Conservation (phyloP, 2,888 invertebrate genomes). For the Cotesia congregata region DNA sequence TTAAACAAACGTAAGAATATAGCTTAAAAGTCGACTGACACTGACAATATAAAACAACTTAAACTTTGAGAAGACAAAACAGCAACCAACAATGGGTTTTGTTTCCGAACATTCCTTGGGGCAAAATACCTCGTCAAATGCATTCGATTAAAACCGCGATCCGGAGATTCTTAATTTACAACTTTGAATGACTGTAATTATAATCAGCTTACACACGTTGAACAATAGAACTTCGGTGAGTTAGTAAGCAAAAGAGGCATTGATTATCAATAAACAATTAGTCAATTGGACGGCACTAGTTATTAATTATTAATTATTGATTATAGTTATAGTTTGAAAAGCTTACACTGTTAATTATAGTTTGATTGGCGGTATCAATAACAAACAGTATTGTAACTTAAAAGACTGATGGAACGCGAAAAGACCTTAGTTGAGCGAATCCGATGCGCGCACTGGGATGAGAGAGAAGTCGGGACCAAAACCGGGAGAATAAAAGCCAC, state of each 20-base stretch:
- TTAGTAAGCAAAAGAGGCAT: not conserved
- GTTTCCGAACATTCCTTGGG: not conserved
- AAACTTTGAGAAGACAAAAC: not conserved
- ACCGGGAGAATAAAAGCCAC: constrained; percentile 42
- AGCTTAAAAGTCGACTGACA: not conserved
- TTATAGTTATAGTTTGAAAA: not conserved
- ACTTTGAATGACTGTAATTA: not conserved
- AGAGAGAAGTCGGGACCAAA: constrained; percentile 35
- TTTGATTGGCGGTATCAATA: not conserved
- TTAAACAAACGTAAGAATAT: not conserved
- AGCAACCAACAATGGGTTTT: not conserved
- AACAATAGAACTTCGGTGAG: not conserved
- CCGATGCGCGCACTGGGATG: constrained; percentile 66
- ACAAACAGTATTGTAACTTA: not conserved
- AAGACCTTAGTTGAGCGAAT: constrained; percentile 72
- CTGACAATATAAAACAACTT: not conserved
- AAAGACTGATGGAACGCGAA: constrained; percentile 16
- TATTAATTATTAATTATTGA: not conserved
- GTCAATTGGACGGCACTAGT: not conserved
- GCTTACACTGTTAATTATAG: no score
- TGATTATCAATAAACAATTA: not conserved
- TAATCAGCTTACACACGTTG: not conserved
- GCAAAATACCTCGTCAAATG: not conserved
- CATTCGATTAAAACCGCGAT: not conserved
- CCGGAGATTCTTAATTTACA: not conserved